Evolutionary conservation across 2,888 invertebrate species (phyloP).

Genomic region (Apodemia mormo): DNA sequence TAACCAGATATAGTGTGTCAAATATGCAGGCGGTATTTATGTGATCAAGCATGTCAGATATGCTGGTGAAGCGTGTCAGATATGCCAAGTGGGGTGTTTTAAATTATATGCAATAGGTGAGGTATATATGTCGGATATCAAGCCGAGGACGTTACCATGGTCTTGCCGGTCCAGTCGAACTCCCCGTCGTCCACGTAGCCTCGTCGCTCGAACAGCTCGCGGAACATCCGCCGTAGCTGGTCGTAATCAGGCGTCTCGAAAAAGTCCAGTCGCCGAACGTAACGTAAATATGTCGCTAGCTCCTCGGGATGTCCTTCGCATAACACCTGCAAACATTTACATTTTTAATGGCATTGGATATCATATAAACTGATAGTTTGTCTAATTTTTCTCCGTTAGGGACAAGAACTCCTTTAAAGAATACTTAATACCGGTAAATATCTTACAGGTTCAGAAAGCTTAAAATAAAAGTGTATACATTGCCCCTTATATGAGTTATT

Average conservation of each 20-base stretch:
- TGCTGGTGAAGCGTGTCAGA: not conserved
- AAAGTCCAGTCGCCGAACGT: slow-evolving; percentile 98
- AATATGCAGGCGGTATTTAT: no score
- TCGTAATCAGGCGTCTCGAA: slow-evolving; percentile 99
- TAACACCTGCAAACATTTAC: slow-evolving; percentile 75
- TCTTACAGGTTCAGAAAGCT: no score
- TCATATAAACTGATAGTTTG: no score
- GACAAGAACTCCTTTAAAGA: no score
- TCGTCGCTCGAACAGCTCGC: slow-evolving; percentile 93
- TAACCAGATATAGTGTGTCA: no score
- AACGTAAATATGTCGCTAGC: slow-evolving; percentile 98
- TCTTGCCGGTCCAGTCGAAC: slow-evolving; percentile 97
- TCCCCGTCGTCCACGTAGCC: slow-evolving; percentile 94
- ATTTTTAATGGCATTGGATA: not conserved
- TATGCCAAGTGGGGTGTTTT: not conserved
- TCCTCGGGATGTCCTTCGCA: slow-evolving; percentile 96
- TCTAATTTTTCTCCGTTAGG: no score
- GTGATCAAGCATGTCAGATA: not conserved
- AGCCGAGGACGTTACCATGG: slow-evolving; percentile 74
- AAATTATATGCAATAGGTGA: no score
- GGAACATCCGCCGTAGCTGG: slow-evolving; percentile 97
- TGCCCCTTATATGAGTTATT: no score
- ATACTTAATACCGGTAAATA: no score
- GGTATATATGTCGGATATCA: slow-evolving; percentile 1
- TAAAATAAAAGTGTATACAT: no score